phyloP scores from a whole-genome alignment of 2,797 vertebrate genomes.

The Poeciliopsis presidionis region DNA sequence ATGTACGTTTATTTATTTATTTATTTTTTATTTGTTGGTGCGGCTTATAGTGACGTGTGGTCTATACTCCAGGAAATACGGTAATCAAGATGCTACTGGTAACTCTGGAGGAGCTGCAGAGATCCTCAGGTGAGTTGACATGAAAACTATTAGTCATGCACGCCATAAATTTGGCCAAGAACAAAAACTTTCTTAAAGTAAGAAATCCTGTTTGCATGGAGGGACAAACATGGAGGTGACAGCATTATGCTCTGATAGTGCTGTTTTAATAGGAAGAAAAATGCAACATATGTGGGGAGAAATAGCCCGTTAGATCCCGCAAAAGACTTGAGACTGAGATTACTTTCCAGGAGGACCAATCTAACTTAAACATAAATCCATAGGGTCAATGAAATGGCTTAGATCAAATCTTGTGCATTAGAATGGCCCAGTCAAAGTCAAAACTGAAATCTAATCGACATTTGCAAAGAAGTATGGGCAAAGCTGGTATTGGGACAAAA shows the following conservation, averaged over 20 bases:
- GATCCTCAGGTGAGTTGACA: not conserved
- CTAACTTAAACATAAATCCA: not conserved
- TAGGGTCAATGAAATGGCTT: not conserved
- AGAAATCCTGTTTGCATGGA: not conserved
- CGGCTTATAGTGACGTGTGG: no score
- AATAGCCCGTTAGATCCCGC: not conserved
- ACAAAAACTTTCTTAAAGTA: not conserved
- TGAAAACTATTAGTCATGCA: not conserved
- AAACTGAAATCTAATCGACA: not conserved
- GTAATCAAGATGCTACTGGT: not conserved
- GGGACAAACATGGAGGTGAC: not conserved
- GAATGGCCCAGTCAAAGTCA: no score
- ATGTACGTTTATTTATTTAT: no score
- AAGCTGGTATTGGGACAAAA: no score
- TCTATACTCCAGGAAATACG: no score
- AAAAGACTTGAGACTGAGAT: not conserved
- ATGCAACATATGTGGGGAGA: not conserved
- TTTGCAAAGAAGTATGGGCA: no score
- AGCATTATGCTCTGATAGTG: not conserved
- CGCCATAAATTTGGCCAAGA: not conserved
- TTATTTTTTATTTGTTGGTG: no score
- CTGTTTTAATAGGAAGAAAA: not conserved
- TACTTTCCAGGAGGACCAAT: not conserved
- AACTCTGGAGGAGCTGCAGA: not conserved
- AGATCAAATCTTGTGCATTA: not conserved